phyloP scores from a whole-genome alignment of 2,888 invertebrate genomes.

The Piscicola geometra region DNA sequence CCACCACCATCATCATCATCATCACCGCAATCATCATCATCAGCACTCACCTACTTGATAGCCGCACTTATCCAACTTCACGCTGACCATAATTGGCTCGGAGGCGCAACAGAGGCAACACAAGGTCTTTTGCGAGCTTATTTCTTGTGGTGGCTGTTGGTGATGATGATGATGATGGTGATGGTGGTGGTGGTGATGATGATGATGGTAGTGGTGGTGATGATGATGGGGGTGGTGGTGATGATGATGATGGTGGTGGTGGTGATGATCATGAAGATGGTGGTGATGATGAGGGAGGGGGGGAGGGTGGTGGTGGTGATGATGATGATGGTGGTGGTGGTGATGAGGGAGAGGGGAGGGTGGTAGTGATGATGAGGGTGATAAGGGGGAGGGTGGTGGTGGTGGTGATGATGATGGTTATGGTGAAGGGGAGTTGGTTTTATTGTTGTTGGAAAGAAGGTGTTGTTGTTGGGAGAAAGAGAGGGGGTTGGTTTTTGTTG shows the following conservation, averaged over 20 bases:
- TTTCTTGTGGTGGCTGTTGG: neutral
- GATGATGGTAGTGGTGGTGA: neutral
- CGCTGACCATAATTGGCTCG: neutral
- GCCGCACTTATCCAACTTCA: neutral
- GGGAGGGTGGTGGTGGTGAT: neutral
- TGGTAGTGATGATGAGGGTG: constrained; percentile 4
- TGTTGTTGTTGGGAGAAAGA: no score
- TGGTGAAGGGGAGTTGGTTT: neutral
- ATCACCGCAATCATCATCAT: neutral
- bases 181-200: constrained; percentile 4
- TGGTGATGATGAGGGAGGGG: neutral
- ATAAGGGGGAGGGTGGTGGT: neutral
- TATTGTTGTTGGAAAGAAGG: neutral
- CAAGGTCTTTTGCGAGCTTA: neutral
- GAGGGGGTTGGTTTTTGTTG: no score
- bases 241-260: constrained; percentile 5
- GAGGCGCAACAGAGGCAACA: neutral
- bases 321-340: neutral
- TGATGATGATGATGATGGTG: neutral
- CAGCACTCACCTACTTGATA: neutral
- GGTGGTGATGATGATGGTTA: neutral
- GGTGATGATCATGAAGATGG: neutral
- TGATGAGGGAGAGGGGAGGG: neutral
- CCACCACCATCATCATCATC: no score
- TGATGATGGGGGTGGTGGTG: neutral